phyloP scores from a whole-genome alignment of 2,888 invertebrate species.

The Cecidostiba fungosa region DNA sequence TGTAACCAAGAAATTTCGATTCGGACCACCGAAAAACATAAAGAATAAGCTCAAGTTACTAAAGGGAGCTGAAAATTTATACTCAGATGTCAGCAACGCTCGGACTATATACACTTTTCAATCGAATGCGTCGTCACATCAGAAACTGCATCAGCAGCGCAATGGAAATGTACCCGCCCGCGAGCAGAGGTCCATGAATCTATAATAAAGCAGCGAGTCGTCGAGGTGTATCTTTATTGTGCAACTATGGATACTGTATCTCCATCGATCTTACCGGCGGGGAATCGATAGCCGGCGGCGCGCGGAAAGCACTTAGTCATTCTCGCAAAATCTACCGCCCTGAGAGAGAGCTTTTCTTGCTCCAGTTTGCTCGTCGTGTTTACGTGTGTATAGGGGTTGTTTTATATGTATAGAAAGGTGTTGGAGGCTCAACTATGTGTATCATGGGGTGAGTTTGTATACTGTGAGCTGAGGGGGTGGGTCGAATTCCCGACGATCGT shows the following conservation, averaged over 20 bases:
- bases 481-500: neutral
- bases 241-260: conserved; percentile 53
- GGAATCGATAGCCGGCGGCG: conserved; percentile 58
- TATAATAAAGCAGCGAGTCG: conserved; percentile 19
- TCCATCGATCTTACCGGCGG: conserved; percentile 54
- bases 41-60: no score
- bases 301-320: conserved; percentile 43
- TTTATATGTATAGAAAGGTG: no score
- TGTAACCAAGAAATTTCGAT: no score
- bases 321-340: conserved; percentile 26
- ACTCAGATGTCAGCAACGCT: no score
- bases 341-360: conserved; percentile 13
- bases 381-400: neutral
- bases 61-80: no score
- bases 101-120: no score
- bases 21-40: no score
- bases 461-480: neutral
- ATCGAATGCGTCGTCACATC: no score
- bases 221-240: conserved; percentile 21
- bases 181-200: conserved; percentile 39
- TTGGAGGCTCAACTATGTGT: neutral
- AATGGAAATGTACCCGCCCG: conserved; percentile 15
- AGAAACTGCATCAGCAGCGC: neutral
- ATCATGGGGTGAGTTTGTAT: no score
- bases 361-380: conserved; percentile 11